phyloP scores from a whole-genome alignment of 2,113 vertebrate genomes.

The Spea multiplicata region DNA sequence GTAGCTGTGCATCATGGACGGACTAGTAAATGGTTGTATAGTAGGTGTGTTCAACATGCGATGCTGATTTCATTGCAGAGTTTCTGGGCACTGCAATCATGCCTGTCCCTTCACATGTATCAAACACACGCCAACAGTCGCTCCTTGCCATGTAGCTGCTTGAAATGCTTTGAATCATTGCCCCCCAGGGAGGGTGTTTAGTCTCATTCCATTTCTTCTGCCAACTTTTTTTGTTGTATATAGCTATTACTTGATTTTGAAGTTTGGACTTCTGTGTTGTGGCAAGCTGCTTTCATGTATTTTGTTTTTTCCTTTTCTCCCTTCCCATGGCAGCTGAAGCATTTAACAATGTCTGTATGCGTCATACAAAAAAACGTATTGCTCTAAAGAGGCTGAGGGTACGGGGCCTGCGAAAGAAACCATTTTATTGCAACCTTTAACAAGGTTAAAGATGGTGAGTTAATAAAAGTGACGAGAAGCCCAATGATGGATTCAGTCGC shows the following conservation, averaged over 20 bases:
- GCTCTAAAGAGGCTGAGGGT: no score
- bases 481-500: no score
- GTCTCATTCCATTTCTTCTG: conserved; percentile 3
- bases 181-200: neutral
- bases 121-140: neutral
- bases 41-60: neutral
- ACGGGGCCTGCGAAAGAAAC: no score
- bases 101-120: conserved; percentile 1
- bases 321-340: no score
- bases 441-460: no score
- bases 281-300: neutral
- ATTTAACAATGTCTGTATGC: no score
- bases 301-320: no score
- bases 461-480: no score
- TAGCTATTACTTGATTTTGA: neutral
- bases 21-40: neutral
- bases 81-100: neutral
- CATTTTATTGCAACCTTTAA: no score
- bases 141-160: neutral
- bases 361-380: no score
- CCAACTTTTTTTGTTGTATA: neutral
- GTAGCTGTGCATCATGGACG: neutral
- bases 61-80: neutral
- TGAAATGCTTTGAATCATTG: neutral
- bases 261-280: neutral